phyloP scores from a whole-genome alignment of 2,113 vertebrate genomes.

The Atlantisia rogersi region DNA sequence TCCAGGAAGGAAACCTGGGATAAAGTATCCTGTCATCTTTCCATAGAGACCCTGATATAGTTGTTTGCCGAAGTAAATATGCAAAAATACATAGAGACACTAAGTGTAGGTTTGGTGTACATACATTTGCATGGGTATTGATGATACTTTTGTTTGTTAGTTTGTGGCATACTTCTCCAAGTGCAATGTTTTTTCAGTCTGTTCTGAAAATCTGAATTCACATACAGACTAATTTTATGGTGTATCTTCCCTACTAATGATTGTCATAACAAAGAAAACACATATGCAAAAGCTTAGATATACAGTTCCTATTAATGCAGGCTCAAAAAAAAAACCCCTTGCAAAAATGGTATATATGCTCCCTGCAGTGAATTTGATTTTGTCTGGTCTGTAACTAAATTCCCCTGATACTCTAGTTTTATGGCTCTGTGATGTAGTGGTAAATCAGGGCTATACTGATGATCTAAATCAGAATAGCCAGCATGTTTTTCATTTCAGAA shows the following conservation, averaged over 20 bases:
- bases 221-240: rapidly evolving
- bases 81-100: background rate
- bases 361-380: background rate
- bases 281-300: background rate
- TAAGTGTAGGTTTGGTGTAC: background rate
- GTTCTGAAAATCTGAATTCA: background rate
- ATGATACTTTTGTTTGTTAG: background rate
- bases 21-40: background rate
- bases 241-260: background rate
- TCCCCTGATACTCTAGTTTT: conserved; percentile 19
- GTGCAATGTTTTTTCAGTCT: background rate
- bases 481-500: conserved; percentile 43
- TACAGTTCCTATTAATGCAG: background rate
- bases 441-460: conserved; percentile 26
- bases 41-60: background rate
- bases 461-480: conserved; percentile 55
- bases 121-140: background rate
- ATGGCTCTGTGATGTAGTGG: conserved; percentile 39
- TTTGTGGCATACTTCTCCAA: background rate
- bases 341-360: background rate
- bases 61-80: background rate
- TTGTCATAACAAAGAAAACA: background rate
- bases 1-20: background rate
- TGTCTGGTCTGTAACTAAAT: conserved; percentile 7
- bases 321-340: background rate